These are phyloP conservation scores for Archaeoteleia sp. DNA, from an alignment of 2,888 invertebrate genomes.

Conservation along the genomic window DNA sequence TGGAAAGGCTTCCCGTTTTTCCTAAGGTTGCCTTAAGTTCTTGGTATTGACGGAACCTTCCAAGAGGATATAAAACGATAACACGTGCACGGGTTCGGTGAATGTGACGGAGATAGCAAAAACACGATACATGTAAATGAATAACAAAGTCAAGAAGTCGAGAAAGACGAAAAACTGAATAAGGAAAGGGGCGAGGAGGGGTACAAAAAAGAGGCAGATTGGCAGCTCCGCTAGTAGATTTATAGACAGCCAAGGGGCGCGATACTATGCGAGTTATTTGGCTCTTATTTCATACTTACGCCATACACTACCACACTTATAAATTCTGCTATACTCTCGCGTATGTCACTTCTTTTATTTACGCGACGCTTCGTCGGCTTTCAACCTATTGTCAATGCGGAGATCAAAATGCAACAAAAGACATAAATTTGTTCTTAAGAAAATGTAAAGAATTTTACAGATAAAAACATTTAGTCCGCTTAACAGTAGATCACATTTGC, in stretches of 20 bases:
- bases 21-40: slow-evolving; percentile 68
- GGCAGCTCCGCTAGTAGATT: slow-evolving; percentile 52
- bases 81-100: slow-evolving; percentile 20
- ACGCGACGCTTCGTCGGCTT: too few relatives aligned
- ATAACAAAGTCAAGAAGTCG: slow-evolving; percentile 12
- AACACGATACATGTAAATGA: slow-evolving; percentile 18
- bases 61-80: slow-evolving; percentile 51
- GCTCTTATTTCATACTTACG: slow-evolving; percentile 60
- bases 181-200: slow-evolving; percentile 22
- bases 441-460: too few relatives aligned
- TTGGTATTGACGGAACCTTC: slow-evolving; percentile 64
- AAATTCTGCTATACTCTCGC: too few relatives aligned
- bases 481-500: too few relatives aligned
- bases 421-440: too few relatives aligned
- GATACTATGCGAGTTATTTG: slow-evolving; percentile 69
- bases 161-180: neutral
- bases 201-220: slow-evolving; percentile 38
- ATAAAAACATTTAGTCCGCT: too few relatives aligned
- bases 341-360: too few relatives aligned
- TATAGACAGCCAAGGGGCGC: slow-evolving; percentile 69
- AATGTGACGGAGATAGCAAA: slow-evolving; percentile 7
- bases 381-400: too few relatives aligned
- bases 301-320: too few relatives aligned
- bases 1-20: slow-evolving; percentile 70
- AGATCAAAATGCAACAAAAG: too few relatives aligned